These are phyloP conservation scores for Apotomis capreana DNA, from an alignment of 2,888 invertebrate genomes.

Conservation along the genomic window DNA sequence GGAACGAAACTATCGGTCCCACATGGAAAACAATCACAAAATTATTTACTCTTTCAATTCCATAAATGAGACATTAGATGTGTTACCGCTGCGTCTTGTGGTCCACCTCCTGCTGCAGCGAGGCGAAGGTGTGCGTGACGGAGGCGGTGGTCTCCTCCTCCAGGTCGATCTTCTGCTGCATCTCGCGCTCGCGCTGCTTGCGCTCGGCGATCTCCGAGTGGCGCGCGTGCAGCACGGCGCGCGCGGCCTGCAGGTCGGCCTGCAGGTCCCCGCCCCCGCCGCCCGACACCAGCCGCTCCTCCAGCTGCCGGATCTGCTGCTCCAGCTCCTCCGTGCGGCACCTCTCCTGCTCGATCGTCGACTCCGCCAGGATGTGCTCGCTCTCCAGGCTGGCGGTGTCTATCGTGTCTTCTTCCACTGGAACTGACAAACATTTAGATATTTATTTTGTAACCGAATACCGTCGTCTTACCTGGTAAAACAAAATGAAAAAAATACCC, in stretches of 20 bases:
- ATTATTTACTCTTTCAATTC: background rate
- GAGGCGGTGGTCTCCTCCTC: constrained; percentile 97
- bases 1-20: too few relatives aligned
- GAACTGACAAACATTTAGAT: constrained; percentile 5
- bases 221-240: constrained; percentile 91
- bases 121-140: constrained; percentile 94
- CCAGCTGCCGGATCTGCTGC: constrained; percentile 91
- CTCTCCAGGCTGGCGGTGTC: constrained; percentile 73
- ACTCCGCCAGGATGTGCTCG: constrained; percentile 73
- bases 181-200: constrained; percentile 94
- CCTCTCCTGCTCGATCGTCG: constrained; percentile 86
- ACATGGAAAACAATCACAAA: too few relatives aligned
- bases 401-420: constrained; percentile 72
- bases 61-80: background rate
- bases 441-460: background rate
- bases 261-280: constrained; percentile 88
- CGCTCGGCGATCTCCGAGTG: constrained; percentile 95
- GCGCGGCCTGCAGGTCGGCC: constrained; percentile 97
- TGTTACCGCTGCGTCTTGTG: constrained; percentile 90
- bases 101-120: constrained; percentile 98
- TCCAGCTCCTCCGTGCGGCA: constrained; percentile 89
- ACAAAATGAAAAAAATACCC: too few relatives aligned
- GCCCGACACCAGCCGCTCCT: constrained; percentile 96
- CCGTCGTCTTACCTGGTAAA: too few relatives aligned
- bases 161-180: constrained; percentile 95